A percentile compares a stretch with the other conserved stretches of the same genome.
Evolutionary conservation across 1,140 invertebrate genomes (phyloP).

Genomic region (Parasteatoda tepidariorum): DNA sequence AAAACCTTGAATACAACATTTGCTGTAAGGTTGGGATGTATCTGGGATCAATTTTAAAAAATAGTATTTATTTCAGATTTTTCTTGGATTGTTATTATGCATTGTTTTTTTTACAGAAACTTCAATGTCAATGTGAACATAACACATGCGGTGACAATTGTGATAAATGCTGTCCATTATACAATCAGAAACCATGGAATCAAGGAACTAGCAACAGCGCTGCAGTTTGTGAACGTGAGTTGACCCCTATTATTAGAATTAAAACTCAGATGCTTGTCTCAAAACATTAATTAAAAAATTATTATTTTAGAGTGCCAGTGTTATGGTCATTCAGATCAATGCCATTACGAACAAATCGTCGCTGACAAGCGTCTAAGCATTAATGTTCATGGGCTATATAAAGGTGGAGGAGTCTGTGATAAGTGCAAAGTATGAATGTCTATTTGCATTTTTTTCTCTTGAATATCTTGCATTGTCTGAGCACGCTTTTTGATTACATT

Average conservation of each 20-base stretch:
- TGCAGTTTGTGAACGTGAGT: slow-evolving; percentile 77
- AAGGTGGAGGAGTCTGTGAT: slow-evolving; percentile 88
- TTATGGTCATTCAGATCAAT: slow-evolving; percentile 85
- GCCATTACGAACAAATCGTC: slow-evolving; percentile 81
- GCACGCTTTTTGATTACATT: too few species aligned
- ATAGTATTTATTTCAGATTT: too few species aligned
- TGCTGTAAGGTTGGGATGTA: too few species aligned
- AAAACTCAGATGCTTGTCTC: background rate
- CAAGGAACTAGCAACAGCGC: slow-evolving; percentile 75
- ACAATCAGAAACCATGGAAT: slow-evolving; percentile 80
- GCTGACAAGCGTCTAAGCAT: slow-evolving; percentile 74
- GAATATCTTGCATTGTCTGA: too few species aligned
- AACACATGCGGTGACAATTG: slow-evolving; percentile 90
- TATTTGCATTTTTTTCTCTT: too few species aligned
- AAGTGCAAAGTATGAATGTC: slow-evolving; percentile 79
- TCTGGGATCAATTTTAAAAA: too few species aligned
- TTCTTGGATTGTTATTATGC: too few species aligned
- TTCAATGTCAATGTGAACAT: slow-evolving; percentile 87
- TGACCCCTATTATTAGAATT: slow-evolving; percentile 69
- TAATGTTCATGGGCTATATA: slow-evolving; percentile 77
- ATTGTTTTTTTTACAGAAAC: slow-evolving; percentile 74
- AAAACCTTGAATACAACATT: too few species aligned
- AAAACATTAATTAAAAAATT: background rate
- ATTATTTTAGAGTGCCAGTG: slow-evolving; percentile 79
- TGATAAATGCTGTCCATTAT: slow-evolving; percentile 87